These are phyloP conservation scores for Odocoileus hemionus DNA, from an alignment of 2,113 vertebrate genomes.

Conservation along the genomic window DNA sequence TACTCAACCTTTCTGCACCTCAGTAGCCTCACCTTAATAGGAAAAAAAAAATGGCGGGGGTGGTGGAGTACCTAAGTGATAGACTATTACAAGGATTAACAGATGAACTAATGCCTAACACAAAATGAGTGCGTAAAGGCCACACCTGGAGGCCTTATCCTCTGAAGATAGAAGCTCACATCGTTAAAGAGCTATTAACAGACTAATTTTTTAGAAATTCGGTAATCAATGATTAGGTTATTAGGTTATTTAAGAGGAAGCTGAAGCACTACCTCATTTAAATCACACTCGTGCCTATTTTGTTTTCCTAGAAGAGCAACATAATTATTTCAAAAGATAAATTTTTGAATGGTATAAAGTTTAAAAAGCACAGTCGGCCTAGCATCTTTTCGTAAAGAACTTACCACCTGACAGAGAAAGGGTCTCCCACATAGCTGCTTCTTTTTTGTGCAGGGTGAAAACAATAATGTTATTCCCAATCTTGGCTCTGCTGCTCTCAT, in stretches of 20 bases:
- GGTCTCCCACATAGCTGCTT: slow-evolving; percentile 83
- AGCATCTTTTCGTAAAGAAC: slow-evolving; percentile 31
- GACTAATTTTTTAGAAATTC: background rate
- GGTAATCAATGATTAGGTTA: background rate
- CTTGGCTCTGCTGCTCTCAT: slow-evolving; percentile 86
- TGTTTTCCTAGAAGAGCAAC: background rate
- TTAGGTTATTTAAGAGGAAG: background rate
- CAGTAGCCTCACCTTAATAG: background rate
- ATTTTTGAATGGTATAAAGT: background rate
- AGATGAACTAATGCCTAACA: background rate
- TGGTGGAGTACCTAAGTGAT: background rate
- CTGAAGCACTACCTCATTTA: background rate
- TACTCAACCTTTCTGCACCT: background rate
- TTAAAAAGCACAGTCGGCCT: background rate
- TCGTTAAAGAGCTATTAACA: background rate
- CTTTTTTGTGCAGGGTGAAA: slow-evolving; percentile 89
- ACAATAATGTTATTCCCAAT: slow-evolving; percentile 85
- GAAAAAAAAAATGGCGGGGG: background rate
- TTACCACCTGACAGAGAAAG: slow-evolving; percentile 82
- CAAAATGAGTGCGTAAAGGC: background rate
- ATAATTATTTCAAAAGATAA: background rate
- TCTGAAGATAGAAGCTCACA: background rate
- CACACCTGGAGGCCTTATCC: too few species aligned
- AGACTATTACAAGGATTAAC: background rate
- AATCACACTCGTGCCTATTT: background rate